phyloP scores from a whole-genome alignment of 2,888 invertebrate genomes.

The Patella depressa region DNA sequence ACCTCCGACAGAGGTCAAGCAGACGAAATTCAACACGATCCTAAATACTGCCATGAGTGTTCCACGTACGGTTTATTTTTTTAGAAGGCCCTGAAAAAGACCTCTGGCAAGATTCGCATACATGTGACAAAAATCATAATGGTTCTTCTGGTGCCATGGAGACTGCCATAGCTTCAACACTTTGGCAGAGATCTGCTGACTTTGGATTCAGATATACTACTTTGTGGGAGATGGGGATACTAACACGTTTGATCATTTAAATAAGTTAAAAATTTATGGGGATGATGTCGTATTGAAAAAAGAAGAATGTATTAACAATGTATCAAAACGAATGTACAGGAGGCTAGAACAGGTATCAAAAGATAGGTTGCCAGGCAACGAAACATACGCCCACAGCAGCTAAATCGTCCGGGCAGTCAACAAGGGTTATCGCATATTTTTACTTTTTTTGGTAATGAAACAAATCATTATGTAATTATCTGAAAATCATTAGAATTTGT shows the following conservation, averaged over 20 bases:
- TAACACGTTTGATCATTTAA: background rate
- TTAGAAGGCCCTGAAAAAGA: background rate
- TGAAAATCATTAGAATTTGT: too few species aligned
- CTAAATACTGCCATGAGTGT: background rate
- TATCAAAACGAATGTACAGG: background rate
- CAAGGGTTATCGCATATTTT: too few species aligned
- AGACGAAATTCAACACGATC: too few species aligned
- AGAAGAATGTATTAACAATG: background rate
- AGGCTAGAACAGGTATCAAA: background rate
- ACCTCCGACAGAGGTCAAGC: too few species aligned
- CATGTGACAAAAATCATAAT: background rate
- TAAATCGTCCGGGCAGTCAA: too few species aligned
- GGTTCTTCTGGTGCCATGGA: background rate
- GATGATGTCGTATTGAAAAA: background rate
- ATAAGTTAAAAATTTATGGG: background rate
- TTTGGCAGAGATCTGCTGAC: background rate
- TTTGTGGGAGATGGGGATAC: constrained; percentile 18
- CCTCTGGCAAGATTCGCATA: background rate
- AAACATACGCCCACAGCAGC: too few species aligned
- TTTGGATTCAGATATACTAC: background rate
- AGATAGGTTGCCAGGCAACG: too few species aligned
- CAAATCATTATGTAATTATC: too few species aligned
- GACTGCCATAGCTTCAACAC: background rate
- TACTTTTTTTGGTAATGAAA: too few species aligned
- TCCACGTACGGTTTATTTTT: background rate